Evolutionary conservation across 2,888 invertebrate species (phyloP).

Genomic region (Agriotes lineatus): DNA sequence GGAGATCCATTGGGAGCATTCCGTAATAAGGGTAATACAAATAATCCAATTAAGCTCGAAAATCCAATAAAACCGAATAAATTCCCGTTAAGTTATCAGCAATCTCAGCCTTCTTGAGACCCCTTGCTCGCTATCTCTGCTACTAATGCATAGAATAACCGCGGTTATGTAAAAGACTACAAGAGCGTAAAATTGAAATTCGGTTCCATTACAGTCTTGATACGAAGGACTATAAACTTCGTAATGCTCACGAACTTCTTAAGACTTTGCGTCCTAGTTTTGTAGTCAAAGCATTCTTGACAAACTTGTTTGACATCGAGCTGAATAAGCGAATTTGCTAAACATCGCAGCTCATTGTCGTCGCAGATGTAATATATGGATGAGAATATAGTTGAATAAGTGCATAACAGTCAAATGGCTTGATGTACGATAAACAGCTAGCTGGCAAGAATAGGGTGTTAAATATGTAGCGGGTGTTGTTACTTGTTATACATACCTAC

Average conservation of each 20-base stretch:
- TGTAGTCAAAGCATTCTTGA: not conserved
- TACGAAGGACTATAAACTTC: not conserved
- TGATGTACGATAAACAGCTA: not conserved
- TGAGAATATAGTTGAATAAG: not conserved
- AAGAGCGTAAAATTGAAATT: constrained; percentile 16
- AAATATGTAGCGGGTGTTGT: too few species aligned
- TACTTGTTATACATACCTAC: too few species aligned
- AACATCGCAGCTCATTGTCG: not conserved
- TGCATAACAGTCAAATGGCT: not conserved
- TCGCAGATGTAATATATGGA: not conserved
- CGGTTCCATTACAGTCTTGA: constrained; percentile 7
- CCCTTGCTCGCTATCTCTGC: not conserved
- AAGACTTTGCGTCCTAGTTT: constrained; percentile 7
- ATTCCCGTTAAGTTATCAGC: constrained; percentile 11
- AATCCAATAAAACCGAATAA: constrained; percentile 10
- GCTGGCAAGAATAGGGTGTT: too few species aligned
- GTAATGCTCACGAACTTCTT: constrained; percentile 3
- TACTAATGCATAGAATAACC: constrained; percentile 7
- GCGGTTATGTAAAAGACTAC: constrained; percentile 7
- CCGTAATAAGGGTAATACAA: constrained; percentile 5
- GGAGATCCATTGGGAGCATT: not conserved
- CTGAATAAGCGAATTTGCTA: not conserved
- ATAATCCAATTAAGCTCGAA: constrained; percentile 15
- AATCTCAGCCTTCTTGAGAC: not conserved
- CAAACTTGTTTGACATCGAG: not conserved